A percentile compares a stretch with the other conserved stretches of the same genome.
Evolutionary conservation across 1,140 invertebrate species (phyloP).

Genomic region (Drosophila rufa): DNA sequence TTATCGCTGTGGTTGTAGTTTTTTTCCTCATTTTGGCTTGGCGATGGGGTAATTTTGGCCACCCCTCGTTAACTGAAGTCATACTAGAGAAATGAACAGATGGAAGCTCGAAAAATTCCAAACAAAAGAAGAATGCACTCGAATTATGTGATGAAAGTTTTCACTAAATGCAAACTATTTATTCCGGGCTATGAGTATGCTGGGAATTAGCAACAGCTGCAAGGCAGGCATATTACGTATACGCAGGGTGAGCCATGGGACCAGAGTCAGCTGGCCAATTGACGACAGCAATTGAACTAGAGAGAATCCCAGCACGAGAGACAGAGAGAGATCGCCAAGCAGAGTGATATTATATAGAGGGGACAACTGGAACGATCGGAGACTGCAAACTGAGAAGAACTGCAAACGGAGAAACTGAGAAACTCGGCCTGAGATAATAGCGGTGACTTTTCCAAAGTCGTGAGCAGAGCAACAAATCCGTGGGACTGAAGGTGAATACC

Average conservation of each 20-base stretch:
- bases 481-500: slow-evolving; percentile 65
- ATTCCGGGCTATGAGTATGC: background rate
- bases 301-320: slow-evolving; percentile 9
- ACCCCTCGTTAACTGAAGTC: slow-evolving; percentile 27
- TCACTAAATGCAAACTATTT: background rate
- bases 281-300: slow-evolving; percentile 32
- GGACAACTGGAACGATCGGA: slow-evolving; percentile 32
- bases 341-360: slow-evolving; percentile 2
- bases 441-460: slow-evolving; percentile 65
- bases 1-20: slow-evolving; percentile 57
- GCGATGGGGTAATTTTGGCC: slow-evolving; percentile 1
- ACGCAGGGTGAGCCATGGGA: slow-evolving; percentile 49
- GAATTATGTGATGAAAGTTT: slow-evolving; percentile 1
- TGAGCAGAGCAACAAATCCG: slow-evolving; percentile 48
- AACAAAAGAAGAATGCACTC: slow-evolving; percentile 1
- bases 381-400: slow-evolving; percentile 25
- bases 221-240: slow-evolving; percentile 60
- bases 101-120: slow-evolving; percentile 10
- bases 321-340: slow-evolving; percentile 1
- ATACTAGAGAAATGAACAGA: slow-evolving; percentile 5
- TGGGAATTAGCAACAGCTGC: slow-evolving; percentile 32
- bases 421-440: slow-evolving; percentile 40
- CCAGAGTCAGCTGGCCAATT: slow-evolving; percentile 60
- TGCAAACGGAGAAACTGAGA: slow-evolving; percentile 38
- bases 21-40: background rate